Evolutionary conservation across 2,113 vertebrate species (phyloP).

Genomic region (Neotoma lepida): DNA sequence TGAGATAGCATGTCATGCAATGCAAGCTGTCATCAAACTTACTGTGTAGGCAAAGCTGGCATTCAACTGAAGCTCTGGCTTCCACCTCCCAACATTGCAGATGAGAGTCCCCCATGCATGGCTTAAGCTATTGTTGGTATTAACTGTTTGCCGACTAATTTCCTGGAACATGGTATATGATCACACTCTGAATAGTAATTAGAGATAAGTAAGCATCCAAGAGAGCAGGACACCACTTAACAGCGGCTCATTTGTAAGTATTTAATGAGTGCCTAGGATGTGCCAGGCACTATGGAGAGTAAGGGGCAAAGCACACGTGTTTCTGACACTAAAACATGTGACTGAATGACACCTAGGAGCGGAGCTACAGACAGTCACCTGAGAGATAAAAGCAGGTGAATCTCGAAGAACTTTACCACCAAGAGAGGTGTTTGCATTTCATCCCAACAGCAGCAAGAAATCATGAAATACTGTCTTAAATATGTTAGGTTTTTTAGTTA

Average conservation of each 20-base stretch:
- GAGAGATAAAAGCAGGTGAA: neutral
- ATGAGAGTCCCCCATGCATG: neutral
- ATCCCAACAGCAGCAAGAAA: neutral
- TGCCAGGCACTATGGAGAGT: neutral
- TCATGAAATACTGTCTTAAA: neutral
- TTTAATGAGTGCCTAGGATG: neutral
- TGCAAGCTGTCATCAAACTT: neutral
- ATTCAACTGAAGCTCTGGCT: neutral
- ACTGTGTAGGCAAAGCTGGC: neutral
- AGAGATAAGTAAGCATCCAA: neutral
- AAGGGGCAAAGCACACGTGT: neutral
- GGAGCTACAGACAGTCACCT: neutral
- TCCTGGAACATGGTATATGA: neutral
- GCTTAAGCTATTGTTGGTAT: neutral
- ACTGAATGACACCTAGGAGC: neutral
- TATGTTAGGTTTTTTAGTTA: no score
- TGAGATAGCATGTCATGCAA: neutral
- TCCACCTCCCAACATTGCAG: neutral
- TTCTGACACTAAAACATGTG: no score
- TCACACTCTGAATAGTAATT: neutral
- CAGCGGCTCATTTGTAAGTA: neutral
- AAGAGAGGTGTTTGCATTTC: neutral
- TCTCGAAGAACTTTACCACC: neutral
- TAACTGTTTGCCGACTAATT: neutral
- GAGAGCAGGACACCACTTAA: neutral